Evolutionary conservation across 2,113 vertebrate species (phyloP).

Genomic region (Oncorhynchus gorbuscha): DNA sequence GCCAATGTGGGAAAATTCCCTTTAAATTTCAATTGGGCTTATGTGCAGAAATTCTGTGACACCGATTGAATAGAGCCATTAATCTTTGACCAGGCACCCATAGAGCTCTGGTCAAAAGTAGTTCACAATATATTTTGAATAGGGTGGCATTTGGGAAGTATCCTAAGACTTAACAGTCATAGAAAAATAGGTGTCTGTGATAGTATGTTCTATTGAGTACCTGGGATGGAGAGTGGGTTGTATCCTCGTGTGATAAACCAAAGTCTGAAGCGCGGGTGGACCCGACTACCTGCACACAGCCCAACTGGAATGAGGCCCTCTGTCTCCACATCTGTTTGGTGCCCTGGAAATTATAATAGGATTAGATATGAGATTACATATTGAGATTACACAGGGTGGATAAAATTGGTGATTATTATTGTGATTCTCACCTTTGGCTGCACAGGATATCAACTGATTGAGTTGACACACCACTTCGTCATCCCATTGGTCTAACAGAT

Average conservation of each 20-base stretch:
- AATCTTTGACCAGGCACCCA: no score
- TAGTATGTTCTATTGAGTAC: slow-evolving; percentile 53
- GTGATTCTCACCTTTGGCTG: slow-evolving; percentile 50
- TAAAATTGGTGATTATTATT: no score
- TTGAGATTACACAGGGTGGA: no score
- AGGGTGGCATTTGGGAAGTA: no score
- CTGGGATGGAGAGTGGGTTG: slow-evolving; percentile 67
- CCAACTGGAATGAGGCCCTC: not conserved
- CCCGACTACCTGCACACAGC: not conserved
- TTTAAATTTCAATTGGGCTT: no score
- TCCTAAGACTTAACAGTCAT: no score
- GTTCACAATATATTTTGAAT: no score
- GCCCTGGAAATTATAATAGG: not conserved
- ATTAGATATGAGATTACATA: not conserved
- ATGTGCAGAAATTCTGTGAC: no score
- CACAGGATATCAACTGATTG: slow-evolving; percentile 47
- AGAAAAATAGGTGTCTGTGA: not conserved
- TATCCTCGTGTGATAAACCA: slow-evolving; percentile 76
- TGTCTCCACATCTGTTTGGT: slow-evolving; percentile 1
- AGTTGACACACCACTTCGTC: slow-evolving; percentile 61
- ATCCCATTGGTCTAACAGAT: slow-evolving; percentile 77
- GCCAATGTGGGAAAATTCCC: no score
- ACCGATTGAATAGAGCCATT: no score
- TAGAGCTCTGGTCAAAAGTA: no score
- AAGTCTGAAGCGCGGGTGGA: slow-evolving; percentile 72